Evolutionary conservation across 2,797 vertebrate species (phyloP), one percentile per base, ranked within the genome.

Genomic region (Triplophysa bombifrons): DNA sequence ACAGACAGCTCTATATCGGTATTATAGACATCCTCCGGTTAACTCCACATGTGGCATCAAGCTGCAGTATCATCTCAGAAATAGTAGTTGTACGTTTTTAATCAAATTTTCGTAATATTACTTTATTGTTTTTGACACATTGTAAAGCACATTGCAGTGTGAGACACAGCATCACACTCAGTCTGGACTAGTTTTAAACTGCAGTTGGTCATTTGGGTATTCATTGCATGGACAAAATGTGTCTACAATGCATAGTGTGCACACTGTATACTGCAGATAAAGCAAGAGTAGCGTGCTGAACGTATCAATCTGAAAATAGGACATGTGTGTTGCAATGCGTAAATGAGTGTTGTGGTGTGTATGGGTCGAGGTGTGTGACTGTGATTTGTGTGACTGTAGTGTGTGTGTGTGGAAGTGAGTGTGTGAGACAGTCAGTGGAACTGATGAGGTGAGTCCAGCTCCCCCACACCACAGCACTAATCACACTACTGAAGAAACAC

Each of bases 401-500:
- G 96, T 96, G 44, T 22, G 16, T 9, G 17, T 60, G 22, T 46
- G 51, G 48, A 92, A 55, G 91, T 95, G 96, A 96, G 60, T 12
- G 20, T 60, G 20, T 44, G 51, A 55, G 92, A 93, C 94, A 95
- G 96, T 95, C 95, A 95, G 94, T 96, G 97, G 97, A 99, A 97
- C 97, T 97, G 98, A 99, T 98, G 97, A 98, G 97, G 96, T 96
- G 96, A 98, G 95, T 95, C 93, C 93, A 92, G 95, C 95, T 93
- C 95, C 92, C 95, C 95, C 93, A 95, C 94, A 94, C 95, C 92
- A 93, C 95, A 95, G 96, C 94, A 96, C 96, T 98, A 98, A 98
- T 98, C 97, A 98, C 97, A 93, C 95, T 95, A 95, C 95, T 96
- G 96, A 96, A 96, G 97, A 97, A 98, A 98, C 97, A 99, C 97